phyloP scores from a whole-genome alignment of 2,113 vertebrate genomes.

The Psittacus erithacus region DNA sequence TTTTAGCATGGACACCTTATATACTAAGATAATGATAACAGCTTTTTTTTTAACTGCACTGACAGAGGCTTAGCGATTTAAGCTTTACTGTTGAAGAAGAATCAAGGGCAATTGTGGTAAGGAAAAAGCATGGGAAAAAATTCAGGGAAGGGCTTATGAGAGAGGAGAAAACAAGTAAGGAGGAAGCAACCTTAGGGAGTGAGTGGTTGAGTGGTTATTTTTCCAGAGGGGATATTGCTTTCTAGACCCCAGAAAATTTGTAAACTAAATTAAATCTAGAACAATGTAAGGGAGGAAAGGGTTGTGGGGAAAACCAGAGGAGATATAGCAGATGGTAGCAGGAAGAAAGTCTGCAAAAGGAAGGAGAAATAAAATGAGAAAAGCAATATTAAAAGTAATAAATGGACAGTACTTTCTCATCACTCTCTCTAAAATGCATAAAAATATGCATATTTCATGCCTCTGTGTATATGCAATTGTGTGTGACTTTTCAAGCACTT shows the following conservation, averaged over 20 bases:
- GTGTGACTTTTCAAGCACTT: neutral
- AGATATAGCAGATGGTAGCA: neutral
- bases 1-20: neutral
- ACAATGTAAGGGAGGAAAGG: neutral
- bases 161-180: neutral
- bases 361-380: conserved; percentile 2
- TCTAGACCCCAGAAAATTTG: neutral
- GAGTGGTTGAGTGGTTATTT: neutral
- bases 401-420: neutral
- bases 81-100: neutral
- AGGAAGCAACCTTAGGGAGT: neutral
- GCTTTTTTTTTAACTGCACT: neutral
- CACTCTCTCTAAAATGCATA: conserved; percentile 15
- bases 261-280: neutral
- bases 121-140: neutral
- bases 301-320: neutral
- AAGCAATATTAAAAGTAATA: conserved; percentile 14
- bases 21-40: neutral
- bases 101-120: neutral
- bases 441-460: conserved; percentile 46
- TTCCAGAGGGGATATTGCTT: neutral
- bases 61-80: neutral
- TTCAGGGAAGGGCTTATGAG: neutral
- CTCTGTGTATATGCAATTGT: neutral
- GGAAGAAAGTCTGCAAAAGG: neutral